Evolutionary conservation across 1,140 invertebrate species (phyloP).

Genomic region (Cherax destructor): DNA sequence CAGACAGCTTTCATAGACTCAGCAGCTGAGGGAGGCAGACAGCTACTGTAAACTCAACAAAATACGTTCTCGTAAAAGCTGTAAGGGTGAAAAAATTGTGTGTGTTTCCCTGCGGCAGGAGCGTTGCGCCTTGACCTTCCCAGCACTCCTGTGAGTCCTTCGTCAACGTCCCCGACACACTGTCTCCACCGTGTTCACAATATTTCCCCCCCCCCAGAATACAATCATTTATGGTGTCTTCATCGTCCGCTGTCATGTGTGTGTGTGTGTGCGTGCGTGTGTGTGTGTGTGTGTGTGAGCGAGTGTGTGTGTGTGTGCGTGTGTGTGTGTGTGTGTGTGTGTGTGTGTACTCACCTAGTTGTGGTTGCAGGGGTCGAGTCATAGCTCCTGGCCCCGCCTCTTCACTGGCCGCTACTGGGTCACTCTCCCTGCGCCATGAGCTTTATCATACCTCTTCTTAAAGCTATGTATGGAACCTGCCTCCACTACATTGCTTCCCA

Average conservation of each 20-base stretch:
- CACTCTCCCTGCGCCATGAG: too few species aligned
- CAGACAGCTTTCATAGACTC: too few species aligned
- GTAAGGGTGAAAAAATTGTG: background rate
- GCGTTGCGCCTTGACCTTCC: background rate
- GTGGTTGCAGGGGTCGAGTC: too few species aligned
- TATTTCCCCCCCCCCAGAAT: background rate
- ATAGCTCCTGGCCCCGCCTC: too few species aligned
- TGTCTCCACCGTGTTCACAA: background rate
- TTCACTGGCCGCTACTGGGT: too few species aligned
- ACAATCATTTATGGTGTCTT: conserved; percentile 2
- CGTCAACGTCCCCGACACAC: conserved; percentile 1
- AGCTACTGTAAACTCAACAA: background rate
- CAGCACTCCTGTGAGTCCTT: background rate
- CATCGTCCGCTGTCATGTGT: background rate
- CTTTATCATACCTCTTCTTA: too few species aligned
- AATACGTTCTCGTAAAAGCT: background rate
- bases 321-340: conserved; percentile 7
- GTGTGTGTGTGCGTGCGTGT: background rate
- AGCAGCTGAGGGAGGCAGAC: background rate
- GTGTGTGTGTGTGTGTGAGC: conserved; percentile 14
- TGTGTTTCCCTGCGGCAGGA: background rate
- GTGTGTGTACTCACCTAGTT: too few species aligned
- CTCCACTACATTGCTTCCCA: too few species aligned
- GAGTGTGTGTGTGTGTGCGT: background rate
- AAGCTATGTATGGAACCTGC: too few species aligned